Evolutionary conservation across 2,797 vertebrate species (phyloP), one percentile per base, ranked within the genome.

Genomic region (Sebastes elongatus): DNA sequence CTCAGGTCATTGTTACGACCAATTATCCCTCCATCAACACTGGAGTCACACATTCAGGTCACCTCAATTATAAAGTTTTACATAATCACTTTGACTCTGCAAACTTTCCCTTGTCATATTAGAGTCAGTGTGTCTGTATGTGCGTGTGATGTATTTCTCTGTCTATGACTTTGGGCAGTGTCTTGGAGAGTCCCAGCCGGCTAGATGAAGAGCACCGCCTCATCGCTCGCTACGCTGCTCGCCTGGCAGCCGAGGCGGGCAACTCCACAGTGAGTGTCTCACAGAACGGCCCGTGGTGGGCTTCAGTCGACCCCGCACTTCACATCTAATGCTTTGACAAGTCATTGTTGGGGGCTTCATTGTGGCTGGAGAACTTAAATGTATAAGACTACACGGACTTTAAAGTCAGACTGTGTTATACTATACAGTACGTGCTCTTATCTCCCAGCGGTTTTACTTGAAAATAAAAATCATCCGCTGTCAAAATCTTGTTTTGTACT

Each of bases 161-260:
- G 28, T 83, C 71, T 86, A 27, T 85, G 65, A 89, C 76, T 86
- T 74, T 83, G 81, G 32, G 27, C 96, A 99, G 97, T 42, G 96
- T 96, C 84, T 94, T 99, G 93, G 98, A 99, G 89, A 99, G 98
- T 91, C 98, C 98, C 3, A 97, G 98, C 83, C 90, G 97, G 61
- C 94, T 99, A 79, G 98, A 99, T 9, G 98, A 99, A 90, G 98
- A 99, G 87, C 98, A 99, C 82, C 93, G 97, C 42, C 97, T 99
- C 66, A 99, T 99, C n/a, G 98, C 98, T 67, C 94, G 98, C 52
- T 99, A 99, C 22, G 98, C 98, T 4, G 98, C 98, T 11, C 96
- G 98, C 16, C 93, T 99, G 89, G 98, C 98, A 14, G 98, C 97
- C 1, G 98, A 99, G 90, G 97, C 98, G 18, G 97, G 97, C n/a